Base-by-base conservation (phyloP, 2,888 invertebrate species). In the Drosophila formosana region DNA sequence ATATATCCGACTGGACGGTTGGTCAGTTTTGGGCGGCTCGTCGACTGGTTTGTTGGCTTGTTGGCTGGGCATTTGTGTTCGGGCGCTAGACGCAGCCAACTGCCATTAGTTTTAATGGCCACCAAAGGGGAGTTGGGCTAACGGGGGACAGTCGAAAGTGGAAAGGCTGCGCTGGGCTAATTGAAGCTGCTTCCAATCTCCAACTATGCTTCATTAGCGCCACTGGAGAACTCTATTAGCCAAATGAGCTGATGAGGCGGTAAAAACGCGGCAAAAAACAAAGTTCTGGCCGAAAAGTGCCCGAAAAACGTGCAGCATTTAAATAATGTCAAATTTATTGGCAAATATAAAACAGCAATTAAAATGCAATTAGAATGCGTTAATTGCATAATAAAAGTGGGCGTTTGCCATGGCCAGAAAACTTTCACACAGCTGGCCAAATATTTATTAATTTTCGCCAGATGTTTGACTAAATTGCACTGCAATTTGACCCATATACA, bases 181-280 rank as follows among this genome's bases (percentile, higher is more conserved):
- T 83, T 83, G 76, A 69, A 69, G 77, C 77, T 60, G 77, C 66
- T 51, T 72, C 58, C 69, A 78, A 67, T 75, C 65, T 80, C 61
- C 69, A 77, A 85, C 65, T 85, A 85, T 82, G 85, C 82, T 82
- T 82, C 80, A 82, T 82, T 84, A 82, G 85, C 75, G 66, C 50
- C 46, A 66, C 72, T 70, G 70, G 68, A 64, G 74, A 85, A 75
- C 86, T 82, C 72, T 80, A 80, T 82, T 80, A 86, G 78, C 72
- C 83, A 75, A 83, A 83, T 74, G 69, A 78, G 82, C 41, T 30
- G 28, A 43, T 43, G 41, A 41, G 11, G 28, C 18, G 28, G 28
- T 23, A n/a, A 18, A 28, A 34, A 4, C 9, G 43, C 39, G 30
- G 49, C 45, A 50, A 25, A 53, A 26, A 30, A n/a, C n/a, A 58